phyloP scores from a whole-genome alignment of 2,888 invertebrate genomes.

The Blomia tropicalis region DNA sequence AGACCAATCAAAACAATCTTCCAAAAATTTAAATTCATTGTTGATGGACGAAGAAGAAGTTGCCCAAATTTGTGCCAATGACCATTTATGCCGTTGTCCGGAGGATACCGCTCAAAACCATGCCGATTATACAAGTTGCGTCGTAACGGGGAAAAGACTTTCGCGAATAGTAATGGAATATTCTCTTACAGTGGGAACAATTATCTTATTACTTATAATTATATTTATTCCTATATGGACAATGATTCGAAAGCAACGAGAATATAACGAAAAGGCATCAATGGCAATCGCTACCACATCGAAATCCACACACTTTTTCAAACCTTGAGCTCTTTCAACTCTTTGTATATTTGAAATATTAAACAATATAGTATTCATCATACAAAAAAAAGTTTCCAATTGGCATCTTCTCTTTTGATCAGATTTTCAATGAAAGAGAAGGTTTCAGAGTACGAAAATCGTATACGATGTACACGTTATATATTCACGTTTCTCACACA shows the following conservation, averaged over 20 bases:
- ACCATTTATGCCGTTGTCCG: conserved; percentile 5
- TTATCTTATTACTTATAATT: not conserved
- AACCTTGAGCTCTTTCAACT: too few relatives aligned
- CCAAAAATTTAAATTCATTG: not conserved
- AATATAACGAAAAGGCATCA: too few relatives aligned
- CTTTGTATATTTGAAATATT: too few relatives aligned
- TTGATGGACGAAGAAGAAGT: not conserved
- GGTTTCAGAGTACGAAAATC: too few relatives aligned
- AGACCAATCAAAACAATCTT: not conserved
- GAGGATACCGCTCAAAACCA: not conserved
- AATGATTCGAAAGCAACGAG: not conserved
- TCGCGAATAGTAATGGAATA: not conserved
- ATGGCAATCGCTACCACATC: too few relatives aligned
- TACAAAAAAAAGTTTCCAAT: not conserved
- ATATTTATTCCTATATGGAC: not conserved
- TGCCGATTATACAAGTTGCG: not conserved
- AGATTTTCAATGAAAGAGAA: too few relatives aligned
- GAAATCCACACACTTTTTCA: too few relatives aligned
- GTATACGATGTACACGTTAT: too few relatives aligned
- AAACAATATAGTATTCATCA: too few relatives aligned
- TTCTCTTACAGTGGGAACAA: not conserved
- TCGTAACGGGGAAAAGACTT: not conserved
- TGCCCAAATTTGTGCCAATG: not conserved
- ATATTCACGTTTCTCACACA: too few relatives aligned
- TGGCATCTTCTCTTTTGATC: not conserved